phyloP scores from a whole-genome alignment of 2,113 vertebrate species.

The Pelvicachromis taeniatus region DNA sequence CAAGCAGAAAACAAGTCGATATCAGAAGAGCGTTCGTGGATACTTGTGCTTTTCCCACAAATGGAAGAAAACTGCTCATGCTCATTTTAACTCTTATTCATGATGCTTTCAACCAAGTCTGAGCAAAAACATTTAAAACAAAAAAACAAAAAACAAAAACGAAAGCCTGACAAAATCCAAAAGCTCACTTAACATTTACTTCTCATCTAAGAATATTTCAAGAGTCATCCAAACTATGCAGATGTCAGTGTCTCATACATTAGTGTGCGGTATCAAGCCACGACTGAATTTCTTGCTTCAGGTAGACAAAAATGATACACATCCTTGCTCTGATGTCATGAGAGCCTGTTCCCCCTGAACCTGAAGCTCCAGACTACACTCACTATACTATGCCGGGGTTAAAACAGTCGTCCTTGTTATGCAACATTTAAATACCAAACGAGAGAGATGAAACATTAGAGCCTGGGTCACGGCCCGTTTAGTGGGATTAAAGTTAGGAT shows the following conservation, averaged over 20 bases:
- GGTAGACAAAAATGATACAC: neutral
- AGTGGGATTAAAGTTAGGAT: slow-evolving; percentile 47
- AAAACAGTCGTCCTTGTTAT: slow-evolving; percentile 24
- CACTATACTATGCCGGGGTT: neutral
- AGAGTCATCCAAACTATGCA: neutral
- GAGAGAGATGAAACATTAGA: slow-evolving; percentile 3
- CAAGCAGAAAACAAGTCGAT: neutral
- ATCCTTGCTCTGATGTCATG: neutral
- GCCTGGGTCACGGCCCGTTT: neutral
- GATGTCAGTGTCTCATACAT: rapidly evolving
- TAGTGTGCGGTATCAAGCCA: neutral
- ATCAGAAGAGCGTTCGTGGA: neutral
- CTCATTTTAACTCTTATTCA: neutral
- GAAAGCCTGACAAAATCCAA: neutral
- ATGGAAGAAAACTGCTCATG: neutral
- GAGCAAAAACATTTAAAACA: neutral
- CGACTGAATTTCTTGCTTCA: neutral
- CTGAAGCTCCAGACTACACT: neutral
- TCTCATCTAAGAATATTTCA: neutral
- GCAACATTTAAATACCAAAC: slow-evolving; percentile 10
- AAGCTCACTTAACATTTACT: neutral
- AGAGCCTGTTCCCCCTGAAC: neutral
- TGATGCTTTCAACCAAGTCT: neutral
- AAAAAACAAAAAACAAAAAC: neutral
- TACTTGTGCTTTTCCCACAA: neutral